phyloP scores from a whole-genome alignment of 1,140 invertebrate genomes.

The Cydia splendana region DNA sequence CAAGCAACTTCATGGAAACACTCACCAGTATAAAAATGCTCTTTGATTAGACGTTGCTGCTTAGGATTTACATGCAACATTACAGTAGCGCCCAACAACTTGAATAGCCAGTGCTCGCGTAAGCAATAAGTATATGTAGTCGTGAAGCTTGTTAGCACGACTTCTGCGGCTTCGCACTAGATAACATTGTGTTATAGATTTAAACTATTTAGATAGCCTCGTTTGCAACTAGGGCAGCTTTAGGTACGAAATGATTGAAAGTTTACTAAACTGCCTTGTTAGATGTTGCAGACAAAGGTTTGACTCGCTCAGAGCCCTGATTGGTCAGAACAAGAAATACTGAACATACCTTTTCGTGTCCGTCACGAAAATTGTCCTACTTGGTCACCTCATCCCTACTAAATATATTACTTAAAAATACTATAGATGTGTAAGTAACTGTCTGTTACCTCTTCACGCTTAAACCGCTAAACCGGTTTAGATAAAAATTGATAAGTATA shows the following conservation, averaged over 20 bases:
- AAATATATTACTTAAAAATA: no score
- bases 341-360: no score
- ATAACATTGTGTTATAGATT: slow-evolving; percentile 66
- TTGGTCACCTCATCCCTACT: no score
- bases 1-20: neutral
- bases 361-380: no score
- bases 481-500: no score
- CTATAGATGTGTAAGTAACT: no score
- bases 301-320: neutral
- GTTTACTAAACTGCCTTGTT: slow-evolving; percentile 20
- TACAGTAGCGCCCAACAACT: neutral
- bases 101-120: neutral
- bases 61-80: neutral
- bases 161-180: slow-evolving; percentile 52
- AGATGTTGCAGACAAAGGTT: neutral
- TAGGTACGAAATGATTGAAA: slow-evolving; percentile 29
- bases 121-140: neutral
- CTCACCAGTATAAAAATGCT: neutral
- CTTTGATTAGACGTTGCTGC: neutral
- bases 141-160: slow-evolving; percentile 60
- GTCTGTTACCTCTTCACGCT: no score
- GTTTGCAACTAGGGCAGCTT: slow-evolving; percentile 32
- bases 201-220: slow-evolving; percentile 53
- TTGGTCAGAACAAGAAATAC: neutral
- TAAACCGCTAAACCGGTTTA: no score